phyloP scores from a whole-genome alignment of 2,113 vertebrate genomes.

The Cebus imitator region DNA sequence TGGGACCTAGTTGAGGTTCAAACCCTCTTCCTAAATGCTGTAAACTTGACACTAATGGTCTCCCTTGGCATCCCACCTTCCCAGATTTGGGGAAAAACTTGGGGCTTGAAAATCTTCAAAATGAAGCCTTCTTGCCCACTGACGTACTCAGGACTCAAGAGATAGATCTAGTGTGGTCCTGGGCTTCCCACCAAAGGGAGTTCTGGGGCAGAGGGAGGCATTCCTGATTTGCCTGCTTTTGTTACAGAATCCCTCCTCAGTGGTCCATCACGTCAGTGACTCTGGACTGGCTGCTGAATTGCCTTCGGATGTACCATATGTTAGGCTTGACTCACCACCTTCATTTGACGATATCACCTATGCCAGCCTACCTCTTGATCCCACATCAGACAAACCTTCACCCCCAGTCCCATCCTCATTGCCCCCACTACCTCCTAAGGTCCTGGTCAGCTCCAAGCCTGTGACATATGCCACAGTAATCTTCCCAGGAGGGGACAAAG shows the following conservation, averaged over 20 bases:
- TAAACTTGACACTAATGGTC: not conserved
- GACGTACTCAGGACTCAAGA: not conserved
- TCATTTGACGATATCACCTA: slow-evolving; percentile 67
- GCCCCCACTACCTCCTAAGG: slow-evolving; percentile 47
- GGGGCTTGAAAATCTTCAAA: not conserved
- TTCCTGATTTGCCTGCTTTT: not conserved
- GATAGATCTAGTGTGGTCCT: not conserved
- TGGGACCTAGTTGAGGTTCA: not conserved
- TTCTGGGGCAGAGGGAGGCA: not conserved
- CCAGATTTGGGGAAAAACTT: not conserved
- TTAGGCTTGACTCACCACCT: slow-evolving; percentile 27
- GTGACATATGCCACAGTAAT: slow-evolving; percentile 70
- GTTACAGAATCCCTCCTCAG: slow-evolving; percentile 31
- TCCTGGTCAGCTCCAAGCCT: not conserved
- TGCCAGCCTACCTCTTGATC: not conserved
- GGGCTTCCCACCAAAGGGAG: not conserved
- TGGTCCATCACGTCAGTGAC: not conserved
- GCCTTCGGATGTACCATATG: not conserved
- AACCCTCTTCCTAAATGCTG: not conserved
- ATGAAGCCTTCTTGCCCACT: not conserved
- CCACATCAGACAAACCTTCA: not conserved
- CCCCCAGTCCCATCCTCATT: not conserved
- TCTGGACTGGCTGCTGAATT: not conserved
- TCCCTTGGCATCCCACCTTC: not conserved
- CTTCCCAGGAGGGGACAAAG: slow-evolving; percentile 14